Base-by-base conservation (phyloP, 2,113 vertebrate genomes). In the Ptilonorhynchus violaceus region DNA sequence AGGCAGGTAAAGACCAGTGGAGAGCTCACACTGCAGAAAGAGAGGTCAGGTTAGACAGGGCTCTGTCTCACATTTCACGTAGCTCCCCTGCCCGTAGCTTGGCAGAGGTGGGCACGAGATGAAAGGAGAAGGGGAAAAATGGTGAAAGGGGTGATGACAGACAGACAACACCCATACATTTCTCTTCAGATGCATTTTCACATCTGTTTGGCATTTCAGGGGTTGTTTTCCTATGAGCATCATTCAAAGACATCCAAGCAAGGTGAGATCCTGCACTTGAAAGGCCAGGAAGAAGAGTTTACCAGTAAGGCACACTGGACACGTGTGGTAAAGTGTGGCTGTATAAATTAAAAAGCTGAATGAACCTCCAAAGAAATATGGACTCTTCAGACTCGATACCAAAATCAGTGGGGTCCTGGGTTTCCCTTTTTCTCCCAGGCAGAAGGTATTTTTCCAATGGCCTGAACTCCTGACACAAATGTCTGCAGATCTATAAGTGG, bases 161-260 rank as follows among this genome's bases (percentile, higher is more conserved):
- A 93, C 73, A 31, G 37, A 81, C 80, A 74, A 27, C 42, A 90
- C 82, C 66, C 59, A 35, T 88, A 80, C 39, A 67, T 94, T 94
- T 75, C 52, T 68, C 42, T 56, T 59, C 37, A 37, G 63, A 92
- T 93, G 79, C 79, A 17, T 92, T 90, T 95, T 94, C 85, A 90
- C 93, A 94, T 95, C 96, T 96, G 88, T 88, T 96, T 87, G 89
- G 64, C 28, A 78, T 96, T 92, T 96, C 50, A 80, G 62, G 15
- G 17, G 20, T 46, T 80, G 50, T 79, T 95, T 88, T 83, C 82
- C 75, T 90, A 9, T 37, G 35, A 75, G 37, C 52, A 60, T 93
- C 92, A 41, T 28, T 74, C 52, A 33, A 44, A 82, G 82, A 88
- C 35, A 67, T 60, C 63, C 75, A 94, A 75, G 55, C 79, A 96